phyloP scores from a whole-genome alignment of 2,797 vertebrate genomes.

The Lateolabrax maculatus region DNA sequence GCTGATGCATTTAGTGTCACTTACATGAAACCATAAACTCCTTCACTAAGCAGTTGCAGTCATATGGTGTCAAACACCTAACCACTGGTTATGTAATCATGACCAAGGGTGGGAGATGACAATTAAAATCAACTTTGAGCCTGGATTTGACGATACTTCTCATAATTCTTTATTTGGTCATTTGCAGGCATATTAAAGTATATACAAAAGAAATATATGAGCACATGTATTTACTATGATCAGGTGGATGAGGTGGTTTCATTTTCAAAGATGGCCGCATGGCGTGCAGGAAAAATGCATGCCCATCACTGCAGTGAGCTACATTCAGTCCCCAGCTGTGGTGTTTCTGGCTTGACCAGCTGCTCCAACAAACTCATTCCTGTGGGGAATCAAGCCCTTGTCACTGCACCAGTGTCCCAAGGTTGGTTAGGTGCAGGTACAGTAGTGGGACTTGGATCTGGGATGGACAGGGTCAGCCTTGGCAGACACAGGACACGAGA shows the following conservation, averaged over 20 bases:
- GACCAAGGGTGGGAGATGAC: not conserved
- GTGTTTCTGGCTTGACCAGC: not conserved
- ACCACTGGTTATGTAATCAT: not conserved
- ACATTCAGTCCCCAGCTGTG: slow-evolving; percentile 11
- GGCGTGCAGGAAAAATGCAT: not conserved
- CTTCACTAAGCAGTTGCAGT: not conserved
- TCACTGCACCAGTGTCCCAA: not conserved
- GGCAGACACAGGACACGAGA: not conserved
- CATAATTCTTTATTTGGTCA: too few relatives aligned
- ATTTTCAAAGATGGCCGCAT: slow-evolving; percentile 47
- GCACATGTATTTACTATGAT: too few relatives aligned
- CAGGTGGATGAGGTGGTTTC: slow-evolving; percentile 25
- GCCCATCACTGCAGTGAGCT: not conserved
- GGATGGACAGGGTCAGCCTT: not conserved
- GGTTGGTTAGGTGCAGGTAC: not conserved
- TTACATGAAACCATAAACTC: not conserved
- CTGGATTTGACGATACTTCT: not conserved
- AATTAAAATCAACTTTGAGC: not conserved
- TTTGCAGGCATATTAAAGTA: too few relatives aligned
- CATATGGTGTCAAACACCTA: not conserved
- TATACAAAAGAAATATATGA: too few relatives aligned
- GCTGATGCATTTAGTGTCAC: not conserved
- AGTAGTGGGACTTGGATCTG: not conserved
- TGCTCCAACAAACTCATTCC: not conserved
- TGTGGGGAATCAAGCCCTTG: not conserved